These are phyloP conservation scores for Nematopogon swammerdamellus DNA, from an alignment of 2,888 invertebrate genomes.

Conservation along the genomic window DNA sequence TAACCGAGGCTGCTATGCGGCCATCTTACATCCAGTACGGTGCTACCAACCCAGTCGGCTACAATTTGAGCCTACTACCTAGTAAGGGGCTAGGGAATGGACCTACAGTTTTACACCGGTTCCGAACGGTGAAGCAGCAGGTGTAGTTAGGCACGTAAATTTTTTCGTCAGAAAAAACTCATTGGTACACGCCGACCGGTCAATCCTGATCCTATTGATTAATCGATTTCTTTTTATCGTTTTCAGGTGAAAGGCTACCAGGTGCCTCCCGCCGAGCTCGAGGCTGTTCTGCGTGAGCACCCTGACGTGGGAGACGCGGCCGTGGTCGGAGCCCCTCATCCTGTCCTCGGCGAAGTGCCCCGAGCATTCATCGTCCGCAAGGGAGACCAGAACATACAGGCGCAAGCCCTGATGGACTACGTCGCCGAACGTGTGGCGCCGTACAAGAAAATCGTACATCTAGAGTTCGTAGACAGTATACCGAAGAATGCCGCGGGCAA, in stretches of 20 bases:
- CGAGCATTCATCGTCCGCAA: constrained; percentile 68
- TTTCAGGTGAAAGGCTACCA: constrained; percentile 62
- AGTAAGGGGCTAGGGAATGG: no score
- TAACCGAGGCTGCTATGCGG: no score
- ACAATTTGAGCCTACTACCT: no score
- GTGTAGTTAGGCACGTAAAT: no score
- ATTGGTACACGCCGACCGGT: no score
- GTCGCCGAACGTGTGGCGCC: constrained; percentile 66
- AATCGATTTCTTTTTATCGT: no score
- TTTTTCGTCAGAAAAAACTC: no score
- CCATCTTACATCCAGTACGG: no score
- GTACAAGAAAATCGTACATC: constrained; percentile 70
- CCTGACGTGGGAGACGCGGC: constrained; percentile 76
- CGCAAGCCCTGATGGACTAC: constrained; percentile 58
- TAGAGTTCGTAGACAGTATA: constrained; percentile 63
- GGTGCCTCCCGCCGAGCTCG: constrained; percentile 88
- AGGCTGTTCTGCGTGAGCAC: constrained; percentile 67
- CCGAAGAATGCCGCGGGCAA: constrained; percentile 79
- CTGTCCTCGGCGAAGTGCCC: constrained; percentile 68
- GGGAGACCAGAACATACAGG: constrained; percentile 30
- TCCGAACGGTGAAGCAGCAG: no score
- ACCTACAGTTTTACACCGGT: no score
- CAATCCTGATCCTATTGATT: no score
- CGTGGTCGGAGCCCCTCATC: constrained; percentile 74
- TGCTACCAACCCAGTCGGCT: no score